phyloP scores from a whole-genome alignment of 2,113 vertebrate species.

The Plectropomus leopardus region DNA sequence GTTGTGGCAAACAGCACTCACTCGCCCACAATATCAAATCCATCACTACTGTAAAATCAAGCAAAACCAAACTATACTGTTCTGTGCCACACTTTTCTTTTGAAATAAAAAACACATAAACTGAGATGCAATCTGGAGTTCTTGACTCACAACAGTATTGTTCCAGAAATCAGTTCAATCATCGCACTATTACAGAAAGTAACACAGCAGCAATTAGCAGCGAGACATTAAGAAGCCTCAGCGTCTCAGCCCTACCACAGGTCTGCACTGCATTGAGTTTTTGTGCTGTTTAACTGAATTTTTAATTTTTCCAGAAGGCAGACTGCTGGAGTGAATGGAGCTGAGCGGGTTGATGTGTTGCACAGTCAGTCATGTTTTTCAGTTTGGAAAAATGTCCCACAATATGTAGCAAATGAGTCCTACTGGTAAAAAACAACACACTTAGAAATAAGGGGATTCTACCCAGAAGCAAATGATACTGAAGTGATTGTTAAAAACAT shows the following conservation, averaged over 20 bases:
- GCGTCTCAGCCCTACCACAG: not conserved
- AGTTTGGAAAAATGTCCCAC: too few relatives aligned
- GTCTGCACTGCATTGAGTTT: not conserved
- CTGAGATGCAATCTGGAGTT: not conserved
- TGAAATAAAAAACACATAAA: slow-evolving; percentile 28
- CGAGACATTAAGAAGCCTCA: too few relatives aligned
- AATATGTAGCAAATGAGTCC: not conserved
- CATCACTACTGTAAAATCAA: slow-evolving; percentile 50
- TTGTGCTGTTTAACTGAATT: too few relatives aligned
- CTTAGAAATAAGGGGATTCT: too few relatives aligned
- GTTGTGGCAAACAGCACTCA: slow-evolving; percentile 50
- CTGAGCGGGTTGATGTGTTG: slow-evolving; percentile 17
- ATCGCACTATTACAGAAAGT: slow-evolving; percentile 1
- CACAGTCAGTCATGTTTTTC: not conserved
- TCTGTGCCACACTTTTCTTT: slow-evolving; percentile 10
- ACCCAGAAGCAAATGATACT: too few relatives aligned
- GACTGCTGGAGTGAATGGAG: not conserved
- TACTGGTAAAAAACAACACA: too few relatives aligned
- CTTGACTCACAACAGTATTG: not conserved
- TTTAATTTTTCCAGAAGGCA: not conserved
- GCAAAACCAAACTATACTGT: slow-evolving; percentile 21
- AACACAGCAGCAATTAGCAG: not conserved
- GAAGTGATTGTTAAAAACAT: too few relatives aligned
- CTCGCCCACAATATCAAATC: slow-evolving; percentile 69
- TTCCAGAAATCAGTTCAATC: slow-evolving; percentile 15